phyloP scores from a whole-genome alignment of 53 echinoderm and acorn worm species.

The Holothuria scabra region DNA sequence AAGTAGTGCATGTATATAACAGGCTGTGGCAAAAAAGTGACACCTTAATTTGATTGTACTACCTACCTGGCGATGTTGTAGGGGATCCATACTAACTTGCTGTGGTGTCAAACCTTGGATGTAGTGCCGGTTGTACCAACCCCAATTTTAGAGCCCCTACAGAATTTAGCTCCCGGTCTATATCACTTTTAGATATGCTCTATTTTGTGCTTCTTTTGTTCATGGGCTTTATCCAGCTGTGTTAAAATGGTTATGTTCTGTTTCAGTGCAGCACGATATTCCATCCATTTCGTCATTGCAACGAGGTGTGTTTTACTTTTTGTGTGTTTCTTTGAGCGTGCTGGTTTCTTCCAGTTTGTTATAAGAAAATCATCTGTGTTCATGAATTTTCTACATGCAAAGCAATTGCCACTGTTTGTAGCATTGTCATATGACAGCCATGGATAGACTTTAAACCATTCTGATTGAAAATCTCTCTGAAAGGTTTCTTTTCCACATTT shows the following conservation, averaged over 20 bases:
- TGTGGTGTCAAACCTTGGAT: too few relatives aligned
- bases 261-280: not conserved
- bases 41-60: too few relatives aligned
- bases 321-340: not conserved
- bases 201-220: not conserved
- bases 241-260: not conserved
- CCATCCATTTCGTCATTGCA: slow-evolving; percentile 5
- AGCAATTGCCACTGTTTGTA: not conserved
- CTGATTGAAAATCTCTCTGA: not conserved
- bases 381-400: not conserved
- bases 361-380: not conserved
- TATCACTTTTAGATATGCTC: not conserved
- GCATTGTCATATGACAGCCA: not conserved
- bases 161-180: too few relatives aligned
- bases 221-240: not conserved
- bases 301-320: not conserved
- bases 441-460: not conserved
- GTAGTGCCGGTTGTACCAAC: too few relatives aligned
- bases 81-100: too few relatives aligned
- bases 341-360: slow-evolving; percentile 1
- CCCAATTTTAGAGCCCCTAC: too few relatives aligned
- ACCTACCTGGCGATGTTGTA: too few relatives aligned
- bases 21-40: too few relatives aligned
- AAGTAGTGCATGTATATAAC: too few relatives aligned
- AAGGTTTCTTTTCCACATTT: not conserved